phyloP scores from a whole-genome alignment of 2,113 vertebrate genomes.

The Muntiacus reevesi region DNA sequence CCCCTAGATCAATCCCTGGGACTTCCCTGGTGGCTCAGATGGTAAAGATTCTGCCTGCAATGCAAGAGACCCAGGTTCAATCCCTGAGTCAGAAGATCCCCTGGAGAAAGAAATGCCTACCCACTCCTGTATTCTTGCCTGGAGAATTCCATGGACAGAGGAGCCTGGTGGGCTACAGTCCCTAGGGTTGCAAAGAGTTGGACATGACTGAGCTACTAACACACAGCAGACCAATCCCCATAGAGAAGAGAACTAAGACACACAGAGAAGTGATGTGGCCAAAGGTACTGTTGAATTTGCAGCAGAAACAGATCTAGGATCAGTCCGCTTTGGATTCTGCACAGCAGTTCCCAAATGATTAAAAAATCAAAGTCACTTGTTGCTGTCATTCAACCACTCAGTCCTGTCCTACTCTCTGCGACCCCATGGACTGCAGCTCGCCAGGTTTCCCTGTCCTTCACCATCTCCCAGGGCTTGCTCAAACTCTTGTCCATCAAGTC shows the following conservation, averaged over 20 bases:
- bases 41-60: not conserved
- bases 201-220: not conserved
- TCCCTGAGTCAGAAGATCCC: not conserved
- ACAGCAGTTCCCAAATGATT: not conserved
- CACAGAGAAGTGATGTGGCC: not conserved
- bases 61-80: not conserved
- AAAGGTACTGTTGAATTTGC: accelerated
- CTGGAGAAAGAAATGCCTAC: not conserved
- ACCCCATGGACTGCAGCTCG: not conserved
- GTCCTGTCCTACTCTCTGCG: not conserved
- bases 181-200: not conserved
- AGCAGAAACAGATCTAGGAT: not conserved
- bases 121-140: not conserved
- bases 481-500: not conserved
- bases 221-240: not conserved
- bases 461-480: not conserved
- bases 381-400: not conserved
- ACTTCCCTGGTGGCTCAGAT: not conserved
- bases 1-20: not conserved
- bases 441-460: not conserved
- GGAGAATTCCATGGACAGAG: not conserved
- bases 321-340: not conserved
- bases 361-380: not conserved
- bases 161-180: not conserved
- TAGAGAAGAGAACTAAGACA: not conserved